Base-by-base conservation (phyloP, 2,888 invertebrate genomes). In the Caenorhabditis sinica region DNA sequence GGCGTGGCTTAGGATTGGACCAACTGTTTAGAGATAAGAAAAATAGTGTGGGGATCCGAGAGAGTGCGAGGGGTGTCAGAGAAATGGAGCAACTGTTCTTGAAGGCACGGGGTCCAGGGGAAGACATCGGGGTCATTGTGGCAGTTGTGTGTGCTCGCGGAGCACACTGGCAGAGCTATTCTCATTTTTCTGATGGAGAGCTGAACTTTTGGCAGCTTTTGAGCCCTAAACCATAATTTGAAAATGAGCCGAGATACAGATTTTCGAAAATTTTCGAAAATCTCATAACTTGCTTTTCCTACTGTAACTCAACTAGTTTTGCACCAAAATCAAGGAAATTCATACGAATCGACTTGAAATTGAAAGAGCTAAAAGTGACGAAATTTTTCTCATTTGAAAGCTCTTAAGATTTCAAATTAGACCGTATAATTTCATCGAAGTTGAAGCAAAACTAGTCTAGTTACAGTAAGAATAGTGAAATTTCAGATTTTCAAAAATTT, bases 71-170 rank as follows among this genome's bases (percentile, higher is more conserved):
- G n/a, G n/a, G n/a, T 45, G 4, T 6, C 40, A 65, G 75, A 66
- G 66, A 75, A 65, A 66, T 13, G 40, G 20, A 30, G 11, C 77
- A 77, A 61, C 69, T 77, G 77, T 77, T 77, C 77, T 15, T 23
- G 49, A 36, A n/a, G 20, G 36, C 40, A 40, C 40, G 40, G 36
- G 43, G 61, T 36, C 28, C 49, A n/a, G 5, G 8, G n/a, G 11
- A 11, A 13, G 4, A 17, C 45, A 33, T 11, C 25, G n/a, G 13
- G 72, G 72, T 72, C 60, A 40, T 40, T 40, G 40, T 40, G 40
- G 40, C 40, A 40, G 40, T 40, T 40, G 40, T 40, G 40, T 40
- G 40, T 2, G 6, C 33, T 36, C 5, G 5, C 9, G 9, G 40
- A 11, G 40, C 40, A 11, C 40, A n/a, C 13, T 33, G 33, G 33